Conservation (phyloP, 92 coral and sea anemone genomes). For the Epizoanthus scotinus region DNA sequence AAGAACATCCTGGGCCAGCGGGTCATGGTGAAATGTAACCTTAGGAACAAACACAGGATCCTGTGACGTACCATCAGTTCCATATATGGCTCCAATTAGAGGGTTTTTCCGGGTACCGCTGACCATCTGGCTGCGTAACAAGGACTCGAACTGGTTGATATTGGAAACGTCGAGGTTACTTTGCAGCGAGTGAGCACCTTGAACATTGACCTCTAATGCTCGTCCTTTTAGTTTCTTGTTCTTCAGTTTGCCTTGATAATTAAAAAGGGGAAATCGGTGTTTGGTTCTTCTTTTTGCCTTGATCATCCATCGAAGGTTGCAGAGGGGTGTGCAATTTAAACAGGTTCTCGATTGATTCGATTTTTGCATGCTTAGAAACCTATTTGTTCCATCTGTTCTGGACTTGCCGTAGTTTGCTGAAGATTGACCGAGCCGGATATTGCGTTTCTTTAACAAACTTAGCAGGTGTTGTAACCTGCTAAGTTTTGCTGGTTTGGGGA, state of each 20-base stretch:
- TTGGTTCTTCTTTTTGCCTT: background rate
- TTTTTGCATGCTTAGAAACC: background rate
- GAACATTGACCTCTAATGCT: background rate
- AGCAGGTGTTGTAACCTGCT: slow-evolving; percentile 2
- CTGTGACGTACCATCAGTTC: background rate
- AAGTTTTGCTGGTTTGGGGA: background rate
- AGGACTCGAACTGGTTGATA: background rate
- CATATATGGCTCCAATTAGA: background rate
- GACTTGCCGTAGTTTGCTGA: background rate
- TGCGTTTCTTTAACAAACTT: slow-evolving; percentile 22
- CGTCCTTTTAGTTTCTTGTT: background rate
- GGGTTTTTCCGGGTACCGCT: background rate
- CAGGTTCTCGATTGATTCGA: background rate
- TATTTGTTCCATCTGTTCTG: background rate
- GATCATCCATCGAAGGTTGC: background rate
- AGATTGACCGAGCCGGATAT: background rate
- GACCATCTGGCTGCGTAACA: background rate
- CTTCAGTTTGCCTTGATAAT: background rate
- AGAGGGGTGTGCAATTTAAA: background rate
- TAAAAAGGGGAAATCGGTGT: background rate
- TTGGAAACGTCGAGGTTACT: no score
- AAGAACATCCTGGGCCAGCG: background rate
- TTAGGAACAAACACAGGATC: slow-evolving; percentile 6
- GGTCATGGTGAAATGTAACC: background rate
- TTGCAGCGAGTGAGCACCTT: background rate